phyloP scores from a whole-genome alignment of 2,797 vertebrate species.

The Leptoclinus maculatus region DNA sequence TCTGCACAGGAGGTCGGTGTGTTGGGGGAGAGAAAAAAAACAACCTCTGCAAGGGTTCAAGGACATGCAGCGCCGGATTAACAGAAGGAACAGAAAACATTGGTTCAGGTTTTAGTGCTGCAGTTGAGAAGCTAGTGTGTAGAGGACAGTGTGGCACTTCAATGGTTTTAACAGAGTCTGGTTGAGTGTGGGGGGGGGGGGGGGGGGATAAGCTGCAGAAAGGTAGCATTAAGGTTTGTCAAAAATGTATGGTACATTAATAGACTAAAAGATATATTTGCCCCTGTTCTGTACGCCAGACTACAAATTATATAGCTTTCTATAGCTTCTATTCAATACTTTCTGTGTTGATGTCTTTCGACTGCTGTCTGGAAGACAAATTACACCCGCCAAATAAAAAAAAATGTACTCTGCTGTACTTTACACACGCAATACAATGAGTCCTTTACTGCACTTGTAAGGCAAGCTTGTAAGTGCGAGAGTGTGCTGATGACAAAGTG shows the following conservation, averaged over 20 bases:
- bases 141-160: slow-evolving; percentile 20
- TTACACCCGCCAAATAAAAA: slow-evolving; percentile 63
- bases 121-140: slow-evolving; percentile 12
- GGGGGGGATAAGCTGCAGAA: slow-evolving; percentile 14
- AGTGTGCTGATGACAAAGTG: slow-evolving; percentile 75
- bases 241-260: slow-evolving; percentile 18
- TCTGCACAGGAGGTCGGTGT: slow-evolving; percentile 67
- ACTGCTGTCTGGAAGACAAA: slow-evolving; percentile 76
- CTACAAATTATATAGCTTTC: slow-evolving; percentile 36
- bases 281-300: neutral
- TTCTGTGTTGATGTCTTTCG: slow-evolving; percentile 56
- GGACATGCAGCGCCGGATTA: slow-evolving; percentile 44
- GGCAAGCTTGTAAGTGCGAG: slow-evolving; percentile 54
- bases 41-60: slow-evolving; percentile 36
- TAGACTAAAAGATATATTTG: slow-evolving; percentile 24
- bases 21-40: slow-evolving; percentile 20
- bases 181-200: neutral
- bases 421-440: slow-evolving; percentile 67
- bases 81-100: slow-evolving; percentile 38
- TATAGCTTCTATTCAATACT: slow-evolving; percentile 39
- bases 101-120: slow-evolving; percentile 22
- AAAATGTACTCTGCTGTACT: slow-evolving; percentile 57
- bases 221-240: slow-evolving; percentile 6
- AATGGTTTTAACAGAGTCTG: slow-evolving; percentile 41
- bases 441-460: slow-evolving; percentile 68